A percentile compares a stretch with the other conserved stretches of the same genome.
These are phyloP conservation scores for Drosophila diplacantha DNA, from an alignment of 2,888 invertebrate species.

Conservation along the genomic window DNA sequence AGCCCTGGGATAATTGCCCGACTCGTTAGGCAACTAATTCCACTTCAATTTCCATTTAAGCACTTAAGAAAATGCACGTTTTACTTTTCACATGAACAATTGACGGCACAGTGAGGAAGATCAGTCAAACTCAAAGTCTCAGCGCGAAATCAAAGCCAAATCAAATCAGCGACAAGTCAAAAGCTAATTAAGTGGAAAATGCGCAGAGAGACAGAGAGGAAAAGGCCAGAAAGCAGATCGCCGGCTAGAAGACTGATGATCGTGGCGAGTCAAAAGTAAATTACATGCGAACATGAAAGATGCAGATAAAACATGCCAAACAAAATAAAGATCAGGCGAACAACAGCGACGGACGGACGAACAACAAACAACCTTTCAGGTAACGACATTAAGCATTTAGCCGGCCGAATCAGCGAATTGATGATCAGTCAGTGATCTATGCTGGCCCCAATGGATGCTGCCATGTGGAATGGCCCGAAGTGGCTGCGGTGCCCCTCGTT, in stretches of 20 bases:
- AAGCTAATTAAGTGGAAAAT: constrained; percentile 63
- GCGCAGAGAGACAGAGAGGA: constrained; percentile 8
- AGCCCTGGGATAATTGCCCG: constrained; percentile 47
- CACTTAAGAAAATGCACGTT: constrained; percentile 58
- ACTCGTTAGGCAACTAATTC: constrained; percentile 66
- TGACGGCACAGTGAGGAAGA: constrained; percentile 55
- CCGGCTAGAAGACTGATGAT: constrained; percentile 27
- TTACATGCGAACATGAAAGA: constrained; percentile 71
- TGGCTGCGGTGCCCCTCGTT: constrained; percentile 42
- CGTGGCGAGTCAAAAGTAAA: constrained; percentile 54
- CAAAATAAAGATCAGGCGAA: constrained; percentile 60
- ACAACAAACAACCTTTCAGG: constrained; percentile 44
- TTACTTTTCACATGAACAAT: constrained; percentile 66
- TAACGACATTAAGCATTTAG: constrained; percentile 51
- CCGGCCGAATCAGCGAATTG: constrained; percentile 51
- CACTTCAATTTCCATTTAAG: constrained; percentile 67
- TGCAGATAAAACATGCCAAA: constrained; percentile 70
- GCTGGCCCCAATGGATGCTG: constrained; percentile 36
- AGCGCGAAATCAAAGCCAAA: constrained; percentile 45
- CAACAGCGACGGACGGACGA: constrained; percentile 50
- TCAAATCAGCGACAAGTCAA: constrained; percentile 58
- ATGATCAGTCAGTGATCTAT: constrained; percentile 66
- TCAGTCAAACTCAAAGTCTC: constrained; percentile 46
- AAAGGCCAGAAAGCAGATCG: constrained; percentile 25
- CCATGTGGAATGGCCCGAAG: constrained; percentile 5